Evolutionary conservation across 1,140 invertebrate species (phyloP), one percentile per base, ranked within the genome.

Genomic region (Alviniconcha marisindica): DNA sequence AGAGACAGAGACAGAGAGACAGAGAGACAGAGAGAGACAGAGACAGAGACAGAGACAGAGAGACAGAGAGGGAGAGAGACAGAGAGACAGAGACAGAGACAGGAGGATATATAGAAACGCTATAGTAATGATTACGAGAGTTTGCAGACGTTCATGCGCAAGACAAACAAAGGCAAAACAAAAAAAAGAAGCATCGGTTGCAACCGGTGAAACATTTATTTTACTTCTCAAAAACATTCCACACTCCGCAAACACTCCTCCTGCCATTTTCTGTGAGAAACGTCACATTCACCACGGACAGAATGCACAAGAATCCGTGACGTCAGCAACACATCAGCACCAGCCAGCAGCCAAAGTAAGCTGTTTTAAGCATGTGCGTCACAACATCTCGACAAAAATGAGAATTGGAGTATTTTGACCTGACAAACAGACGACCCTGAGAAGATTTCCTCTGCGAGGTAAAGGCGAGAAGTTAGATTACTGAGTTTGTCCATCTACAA

Each of bases 301-400:
- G 83, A 84, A 84, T 84, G 83, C 83, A 84, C 83, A 77, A 84
- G 83, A 77, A 40, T 71, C 33, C 36, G 42, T 84, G 83, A 84
- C 83, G 66, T 84, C 83, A 56, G 69, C 36, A 60, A 74, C 71
- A 60, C 36, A 42, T 84, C 83, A 60, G 83, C 69, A 51, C 63
- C 24, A 38, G 66, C 83, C 63, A 48, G 38, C 77, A 84, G 77
- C 77, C 77, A 40, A 51, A 21, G 21, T 63, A 63, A 18, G 54
- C 77, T 74, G 83, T 84, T 84, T 84, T 54, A 33, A n/a, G 83
- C 66, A 12, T 36, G 48, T 44, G 69, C 83, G 77, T 84, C 83
- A 84, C 60, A 2, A 2, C n/a, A 40, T 84, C 69, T 83, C 60
- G 28, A 63, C 38, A 69, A 83, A 78, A 66, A 60, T 51, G 63